Conservation (phyloP, 2,888 invertebrate genomes). For the Drosophila phalerata region DNA sequence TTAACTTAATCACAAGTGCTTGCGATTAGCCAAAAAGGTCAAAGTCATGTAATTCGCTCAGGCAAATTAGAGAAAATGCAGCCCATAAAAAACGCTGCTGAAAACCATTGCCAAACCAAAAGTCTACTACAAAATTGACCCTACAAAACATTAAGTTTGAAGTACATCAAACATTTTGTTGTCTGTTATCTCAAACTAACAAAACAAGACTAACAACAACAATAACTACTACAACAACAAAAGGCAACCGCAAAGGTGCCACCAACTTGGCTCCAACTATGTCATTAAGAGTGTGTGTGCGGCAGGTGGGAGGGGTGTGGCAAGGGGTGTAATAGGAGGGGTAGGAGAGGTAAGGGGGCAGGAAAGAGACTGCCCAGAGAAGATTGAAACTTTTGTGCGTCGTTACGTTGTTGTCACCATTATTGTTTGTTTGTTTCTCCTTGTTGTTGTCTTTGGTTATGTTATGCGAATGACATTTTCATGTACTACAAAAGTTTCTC, state of each 20-base stretch:
- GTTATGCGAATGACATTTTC: conserved; percentile 81
- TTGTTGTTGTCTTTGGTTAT: conserved; percentile 50
- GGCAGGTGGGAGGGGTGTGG: conserved; percentile 12
- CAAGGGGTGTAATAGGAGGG: neutral
- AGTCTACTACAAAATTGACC: conserved; percentile 57
- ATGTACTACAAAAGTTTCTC: conserved; percentile 79
- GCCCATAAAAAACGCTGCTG: conserved; percentile 40
- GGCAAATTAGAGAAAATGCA: conserved; percentile 63
- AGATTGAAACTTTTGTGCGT: conserved; percentile 75
- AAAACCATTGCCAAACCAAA: conserved; percentile 41
- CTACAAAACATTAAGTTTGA: conserved; percentile 69
- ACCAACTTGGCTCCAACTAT: conserved; percentile 68
- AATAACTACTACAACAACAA: conserved; percentile 37
- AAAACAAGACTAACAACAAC: conserved; percentile 34
- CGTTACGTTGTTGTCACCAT: conserved; percentile 64
- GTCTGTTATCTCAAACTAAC: conserved; percentile 61
- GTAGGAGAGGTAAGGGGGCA: too few relatives aligned
- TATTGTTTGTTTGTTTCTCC: conserved; percentile 37
- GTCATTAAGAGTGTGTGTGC: conserved; percentile 44
- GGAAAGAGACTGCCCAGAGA: conserved; percentile 2
- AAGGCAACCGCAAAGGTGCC: conserved; percentile 68
- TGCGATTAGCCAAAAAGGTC: conserved; percentile 62
- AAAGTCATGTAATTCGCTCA: conserved; percentile 34
- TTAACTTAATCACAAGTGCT: conserved; percentile 51
- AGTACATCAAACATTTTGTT: conserved; percentile 81